These are phyloP conservation scores for Drosophila truncata DNA, from an alignment of 1,140 invertebrate species.

Conservation along the genomic window DNA sequence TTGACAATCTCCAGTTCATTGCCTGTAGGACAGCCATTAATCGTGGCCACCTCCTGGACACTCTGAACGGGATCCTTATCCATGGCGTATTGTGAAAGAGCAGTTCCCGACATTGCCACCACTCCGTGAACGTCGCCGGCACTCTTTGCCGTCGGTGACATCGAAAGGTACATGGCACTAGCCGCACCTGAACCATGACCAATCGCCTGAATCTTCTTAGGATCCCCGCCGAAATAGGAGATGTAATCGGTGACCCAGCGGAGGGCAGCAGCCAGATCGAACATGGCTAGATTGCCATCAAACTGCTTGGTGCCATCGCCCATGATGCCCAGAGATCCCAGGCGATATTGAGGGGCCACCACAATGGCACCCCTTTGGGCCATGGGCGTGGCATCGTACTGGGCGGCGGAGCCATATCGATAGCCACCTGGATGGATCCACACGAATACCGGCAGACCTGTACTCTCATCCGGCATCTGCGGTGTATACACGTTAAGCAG, in stretches of 20 bases:
- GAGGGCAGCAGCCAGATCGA: constrained; percentile 89
- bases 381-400: constrained; percentile 88
- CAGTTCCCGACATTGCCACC: constrained; percentile 89
- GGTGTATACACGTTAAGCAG: constrained; percentile 93
- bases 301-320: constrained; percentile 88
- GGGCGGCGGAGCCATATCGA: constrained; percentile 88
- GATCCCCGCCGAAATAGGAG: constrained; percentile 90
- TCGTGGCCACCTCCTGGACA: constrained; percentile 86
- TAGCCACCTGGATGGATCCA: constrained; percentile 89
- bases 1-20: constrained; percentile 86
- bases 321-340: constrained; percentile 92
- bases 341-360: constrained; percentile 92
- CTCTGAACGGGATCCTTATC: constrained; percentile 87
- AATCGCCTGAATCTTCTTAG: constrained; percentile 88
- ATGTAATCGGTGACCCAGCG: constrained; percentile 89
- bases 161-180: constrained; percentile 87
- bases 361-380: constrained; percentile 89
- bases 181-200: constrained; percentile 90
- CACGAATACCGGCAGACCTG: constrained; percentile 87
- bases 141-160: constrained; percentile 86
- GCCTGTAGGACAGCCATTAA: constrained; percentile 86
- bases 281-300: constrained; percentile 90
- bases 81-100: constrained; percentile 88
- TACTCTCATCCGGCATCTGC: constrained; percentile 86
- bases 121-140: constrained; percentile 87